These are phyloP conservation scores for Pseudoips prasinana DNA, from an alignment of 2,888 invertebrate genomes.

Conservation along the genomic window DNA sequence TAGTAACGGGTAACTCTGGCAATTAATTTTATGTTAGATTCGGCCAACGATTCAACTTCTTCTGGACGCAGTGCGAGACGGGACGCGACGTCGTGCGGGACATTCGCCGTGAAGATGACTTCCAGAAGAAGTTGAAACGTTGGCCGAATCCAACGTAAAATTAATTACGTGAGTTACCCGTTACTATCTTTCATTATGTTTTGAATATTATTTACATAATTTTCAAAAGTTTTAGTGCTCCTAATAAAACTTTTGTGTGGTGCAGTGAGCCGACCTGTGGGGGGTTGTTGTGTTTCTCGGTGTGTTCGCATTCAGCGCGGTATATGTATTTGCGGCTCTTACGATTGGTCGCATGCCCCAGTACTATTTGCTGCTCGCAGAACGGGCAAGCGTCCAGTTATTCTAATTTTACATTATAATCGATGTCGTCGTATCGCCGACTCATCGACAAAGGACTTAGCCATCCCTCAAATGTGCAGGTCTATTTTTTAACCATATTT, in stretches of 20 bases:
- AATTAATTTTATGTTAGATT: no score
- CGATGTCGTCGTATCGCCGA: conserved; percentile 74
- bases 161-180: no score
- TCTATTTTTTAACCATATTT: no score
- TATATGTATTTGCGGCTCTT: conserved; percentile 73
- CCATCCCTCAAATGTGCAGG: conserved; percentile 51
- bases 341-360: conserved; percentile 80
- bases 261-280: conserved; percentile 24
- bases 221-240: neutral
- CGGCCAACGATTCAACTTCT: no score
- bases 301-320: conserved; percentile 63
- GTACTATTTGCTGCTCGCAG: conserved; percentile 77
- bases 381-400: conserved; percentile 80
- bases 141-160: no score
- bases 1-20: no score
- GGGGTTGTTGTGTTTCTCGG: conserved; percentile 53
- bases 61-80: no score
- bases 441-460: conserved; percentile 70
- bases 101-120: no score
- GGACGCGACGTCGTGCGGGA: no score
- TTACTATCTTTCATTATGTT: no score
- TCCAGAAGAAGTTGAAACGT: no score
- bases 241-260: conserved; percentile 3
- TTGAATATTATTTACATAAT: no score
- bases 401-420: conserved; percentile 81